Evolutionary conservation across 1,140 invertebrate genomes (phyloP), one percentile per base, ranked within the genome.

Genomic region (Drosophila kepulauana): DNA sequence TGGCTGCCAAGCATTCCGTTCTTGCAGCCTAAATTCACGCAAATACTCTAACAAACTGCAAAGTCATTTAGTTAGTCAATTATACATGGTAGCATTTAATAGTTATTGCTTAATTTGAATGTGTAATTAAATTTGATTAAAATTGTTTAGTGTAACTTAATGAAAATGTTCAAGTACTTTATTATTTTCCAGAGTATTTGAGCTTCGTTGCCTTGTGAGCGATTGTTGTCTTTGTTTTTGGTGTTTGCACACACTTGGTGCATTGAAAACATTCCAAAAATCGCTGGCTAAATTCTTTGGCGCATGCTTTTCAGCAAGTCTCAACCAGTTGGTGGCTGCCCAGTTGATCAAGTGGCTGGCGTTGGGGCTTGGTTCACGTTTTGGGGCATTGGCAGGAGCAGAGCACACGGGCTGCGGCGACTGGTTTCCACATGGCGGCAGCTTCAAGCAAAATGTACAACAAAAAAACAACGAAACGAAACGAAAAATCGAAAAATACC

Each of bases 261-360:
- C 84, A 87, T 77, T 79, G 82, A 67, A 82, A 85, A 86, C 84
- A 87, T 88, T 88, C 84, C 84, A 64, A 89, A 88, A 88, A 88
- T 88, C 64, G 84, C 46, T 88, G 84, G 74, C 46, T 76, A 84
- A 88, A 88, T 88, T 88, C 80, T 77, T 89, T 88, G 85, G 84
- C 84, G 84, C 84, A 88, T 88, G 85, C 84, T 88, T 87, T 75
- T 67, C 54, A 73, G 68, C 74, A 69, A 73, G 65, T 69, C 74
- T 62, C 66, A 78, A 81, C 75, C 76, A 87, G 82, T 87, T 85
- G 78, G 78, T 85, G 81, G 69, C 56, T 61, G 71, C 49, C 57
- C 62, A 57, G 54, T 70, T 84, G 81, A 78, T 84, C 81, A 82
- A 82, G 79, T 82, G 80, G 65, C 67, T 63, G 68, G 43, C 58